Base-by-base conservation (phyloP, 2,113 vertebrate species). In the Leiothrix lutea region DNA sequence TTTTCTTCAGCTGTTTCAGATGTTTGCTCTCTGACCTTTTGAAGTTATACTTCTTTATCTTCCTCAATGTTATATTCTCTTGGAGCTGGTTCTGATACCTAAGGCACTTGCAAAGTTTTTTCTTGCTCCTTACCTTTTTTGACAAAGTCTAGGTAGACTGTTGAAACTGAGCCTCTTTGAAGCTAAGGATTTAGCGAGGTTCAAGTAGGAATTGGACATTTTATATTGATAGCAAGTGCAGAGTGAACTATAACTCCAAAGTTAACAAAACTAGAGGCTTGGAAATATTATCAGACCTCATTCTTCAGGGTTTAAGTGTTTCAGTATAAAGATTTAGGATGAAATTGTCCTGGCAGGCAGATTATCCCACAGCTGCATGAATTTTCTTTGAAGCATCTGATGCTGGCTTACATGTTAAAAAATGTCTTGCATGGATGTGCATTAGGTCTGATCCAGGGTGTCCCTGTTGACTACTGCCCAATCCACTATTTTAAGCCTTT, bases 281-380 rank as follows among this genome's bases (percentile, higher is more conserved):
- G 90, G 88, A 94, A 96, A 90, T 78, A 73, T 42, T 90, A 86
- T 86, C 80, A 95, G 75, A 70, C 83, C 26, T 93, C 92, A 80
- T 94, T 95, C 88, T 94, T 92, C 33, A 74, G 75, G 82, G 48
- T 93, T 94, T 95, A 95, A 95, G 50, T 77, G 58, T 88, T 79
- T 79, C 86, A 93, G 42, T 75, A 53, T 29, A 82, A 93, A 91
- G 92, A 90, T 93, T 90, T 86, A 86, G 60, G 67, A 86, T 86
- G 72, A 97, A 96, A 88, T 96, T 73, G 90, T 93, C 90, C 86
- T 96, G 88, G 79, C 92, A 96, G 88, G 75, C 67, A 94, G 94
- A 93, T 94, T 86, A 90, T 88, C 83, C 92, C 80, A 88, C 94
- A 95, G 94, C 94, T 96, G 92, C 75, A 83, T 25, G 67, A 80